A percentile compares a stretch with the other conserved stretches of the same genome.
Conservation (phyloP, 2,888 invertebrate genomes). For the Galerucella nymphaeae region DNA sequence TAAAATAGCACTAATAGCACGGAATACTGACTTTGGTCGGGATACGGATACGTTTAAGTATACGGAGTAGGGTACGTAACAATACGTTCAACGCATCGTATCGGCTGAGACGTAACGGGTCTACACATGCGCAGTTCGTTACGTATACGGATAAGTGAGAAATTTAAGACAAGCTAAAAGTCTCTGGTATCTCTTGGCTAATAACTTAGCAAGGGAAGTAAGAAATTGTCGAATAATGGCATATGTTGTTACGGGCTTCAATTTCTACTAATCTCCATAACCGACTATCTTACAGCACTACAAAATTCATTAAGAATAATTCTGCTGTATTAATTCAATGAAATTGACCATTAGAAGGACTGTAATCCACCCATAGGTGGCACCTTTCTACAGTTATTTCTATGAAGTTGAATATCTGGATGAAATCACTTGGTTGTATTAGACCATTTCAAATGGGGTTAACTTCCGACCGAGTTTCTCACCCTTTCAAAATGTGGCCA, state of each 20-base stretch:
- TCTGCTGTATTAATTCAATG: slow-evolving; percentile 30
- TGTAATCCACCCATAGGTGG: slow-evolving; percentile 22
- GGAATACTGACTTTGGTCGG: no score
- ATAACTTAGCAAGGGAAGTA: no score
- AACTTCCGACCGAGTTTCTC: slow-evolving; percentile 20
- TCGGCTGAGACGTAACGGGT: no score
- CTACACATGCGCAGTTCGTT: no score
- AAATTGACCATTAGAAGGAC: slow-evolving; percentile 29
- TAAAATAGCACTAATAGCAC: no score
- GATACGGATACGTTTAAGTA: no score
- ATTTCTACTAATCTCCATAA: slow-evolving; percentile 18
- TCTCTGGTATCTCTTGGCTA: no score
- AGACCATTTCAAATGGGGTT: slow-evolving; percentile 17
- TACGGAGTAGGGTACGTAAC: no score
- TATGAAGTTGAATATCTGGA: slow-evolving; percentile 31
- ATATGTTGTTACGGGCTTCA: no score
- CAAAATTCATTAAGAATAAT: slow-evolving; percentile 23
- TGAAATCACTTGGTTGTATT: slow-evolving; percentile 26
- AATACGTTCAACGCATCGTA: no score
- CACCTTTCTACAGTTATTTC: slow-evolving; percentile 25
- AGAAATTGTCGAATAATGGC: background rate
- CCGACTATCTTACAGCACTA: slow-evolving; percentile 17
- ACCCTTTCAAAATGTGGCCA: slow-evolving; percentile 4
- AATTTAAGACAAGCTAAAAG: no score
- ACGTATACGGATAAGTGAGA: no score